These are phyloP conservation scores for Hydrotaea cyrtoneurina DNA, from an alignment of 2,888 invertebrate species.

Conservation along the genomic window DNA sequence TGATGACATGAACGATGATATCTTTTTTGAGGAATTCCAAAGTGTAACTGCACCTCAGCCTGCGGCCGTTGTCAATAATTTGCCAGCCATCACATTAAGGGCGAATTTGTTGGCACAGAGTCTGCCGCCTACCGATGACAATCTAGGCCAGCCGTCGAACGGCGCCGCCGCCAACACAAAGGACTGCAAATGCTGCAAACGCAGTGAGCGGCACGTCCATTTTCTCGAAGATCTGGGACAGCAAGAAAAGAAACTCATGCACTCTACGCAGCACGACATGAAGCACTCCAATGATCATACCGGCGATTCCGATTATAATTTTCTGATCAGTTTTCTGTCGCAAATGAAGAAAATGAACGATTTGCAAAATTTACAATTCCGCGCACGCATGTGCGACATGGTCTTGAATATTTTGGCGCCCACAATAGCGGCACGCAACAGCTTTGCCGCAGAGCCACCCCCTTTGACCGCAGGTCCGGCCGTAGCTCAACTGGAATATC, in stretches of 20 bases:
- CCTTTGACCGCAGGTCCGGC: background rate
- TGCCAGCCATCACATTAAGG: background rate
- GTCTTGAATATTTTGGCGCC: constrained; percentile 73
- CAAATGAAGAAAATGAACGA: constrained; percentile 77
- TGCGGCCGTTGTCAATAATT: constrained; percentile 72
- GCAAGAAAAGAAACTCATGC: constrained; percentile 75
- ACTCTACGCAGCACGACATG: constrained; percentile 75
- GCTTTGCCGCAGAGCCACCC: background rate
- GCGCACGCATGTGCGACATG: constrained; percentile 75
- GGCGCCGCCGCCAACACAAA: background rate
- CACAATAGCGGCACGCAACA: background rate
- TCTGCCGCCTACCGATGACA: background rate
- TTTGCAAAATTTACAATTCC: constrained; percentile 75
- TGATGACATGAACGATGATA: constrained; percentile 73
- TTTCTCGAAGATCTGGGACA: constrained; percentile 74
- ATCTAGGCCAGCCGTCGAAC: background rate
- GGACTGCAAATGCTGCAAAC: constrained; percentile 72
- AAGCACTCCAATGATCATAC: constrained; percentile 73
- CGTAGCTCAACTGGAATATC: background rate
- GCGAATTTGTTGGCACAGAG: background rate
- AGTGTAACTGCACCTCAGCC: constrained; percentile 76
- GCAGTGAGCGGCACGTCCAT: constrained; percentile 74
- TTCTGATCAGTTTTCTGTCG: constrained; percentile 76
- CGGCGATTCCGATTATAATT: constrained; percentile 77
- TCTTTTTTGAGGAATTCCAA: constrained; percentile 74